Evolutionary conservation across 37 sponge, comb jelly and placozoan genomes (phyloP), one percentile per base, ranked within the genome.

Genomic region (Ianthella basta): DNA sequence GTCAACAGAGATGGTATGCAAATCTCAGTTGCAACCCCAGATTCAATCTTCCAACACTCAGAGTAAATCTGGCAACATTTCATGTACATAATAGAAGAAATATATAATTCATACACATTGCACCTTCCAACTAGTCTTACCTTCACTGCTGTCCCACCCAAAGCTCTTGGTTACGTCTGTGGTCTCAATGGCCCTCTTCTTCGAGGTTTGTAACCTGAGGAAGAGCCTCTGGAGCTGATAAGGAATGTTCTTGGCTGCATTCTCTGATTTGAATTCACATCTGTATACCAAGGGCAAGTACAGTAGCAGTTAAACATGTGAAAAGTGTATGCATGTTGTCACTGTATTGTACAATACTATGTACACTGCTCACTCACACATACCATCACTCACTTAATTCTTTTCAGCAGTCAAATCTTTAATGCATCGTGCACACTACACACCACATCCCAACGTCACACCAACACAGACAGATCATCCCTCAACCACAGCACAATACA

Each of bases 121-220:
- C n/a, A n/a, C n/a, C n/a, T n/a, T n/a, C n/a, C n/a, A n/a, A n/a
- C n/a, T 6, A 64, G 8, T 8, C 54, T 14, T 65, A 96, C 94
- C 94, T 84, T 97, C 97, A 90, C 90, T 91, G 63, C 91, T 92
- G 74, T 95, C 95, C 97, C 97, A 97, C 15, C 97, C 97, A 87
- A 97, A 97, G 87, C 95, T 95, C 82, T 82, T 97, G 56, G 95
- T 97, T 37, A 97, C 66, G 41, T 97, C 97, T n/a, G 97, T 95
- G 0, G 97, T 97, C 81, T 97, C 97, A 23, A 97, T 89, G 25
- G 97, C 89, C 40, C 93, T 77, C 86, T 95, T 97, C 56, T 84
- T 74, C 0, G 91, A 86, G 6, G 91, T 97, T 91, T 95, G 75
- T 25, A 97, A 83, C 25, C 95, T 91, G 33, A 95, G 54, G 66